Evolutionary conservation across 1,140 invertebrate species (phyloP).

Genomic region (Lethocerus indicus): DNA sequence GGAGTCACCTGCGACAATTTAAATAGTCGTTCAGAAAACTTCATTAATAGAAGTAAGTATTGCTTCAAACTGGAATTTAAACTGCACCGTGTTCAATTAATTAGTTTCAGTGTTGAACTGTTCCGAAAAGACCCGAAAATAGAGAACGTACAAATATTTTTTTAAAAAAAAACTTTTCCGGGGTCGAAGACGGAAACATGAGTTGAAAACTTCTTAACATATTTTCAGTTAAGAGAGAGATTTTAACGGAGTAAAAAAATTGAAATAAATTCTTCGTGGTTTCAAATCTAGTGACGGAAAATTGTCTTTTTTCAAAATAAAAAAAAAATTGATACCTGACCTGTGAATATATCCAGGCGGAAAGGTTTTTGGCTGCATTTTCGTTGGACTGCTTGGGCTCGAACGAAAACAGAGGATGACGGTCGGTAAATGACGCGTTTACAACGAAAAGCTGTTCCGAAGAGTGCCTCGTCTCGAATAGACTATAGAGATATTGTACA

Average conservation of each 20-base stretch:
- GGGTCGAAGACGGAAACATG: background rate
- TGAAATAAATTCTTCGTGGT: background rate
- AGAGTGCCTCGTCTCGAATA: background rate
- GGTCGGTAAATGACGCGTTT: background rate
- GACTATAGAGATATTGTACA: slow-evolving; percentile 5
- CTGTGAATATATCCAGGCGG: slow-evolving; percentile 12
- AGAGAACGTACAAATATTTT: background rate
- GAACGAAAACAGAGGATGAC: slow-evolving; percentile 8
- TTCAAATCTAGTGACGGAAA: background rate
- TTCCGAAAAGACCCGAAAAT: too few relatives aligned
- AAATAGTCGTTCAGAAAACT: background rate
- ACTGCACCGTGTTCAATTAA: too few relatives aligned
- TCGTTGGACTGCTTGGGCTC: background rate
- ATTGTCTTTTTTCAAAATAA: background rate
- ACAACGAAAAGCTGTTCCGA: background rate
- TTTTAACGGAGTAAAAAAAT: background rate
- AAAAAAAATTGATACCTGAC: slow-evolving; percentile 2
- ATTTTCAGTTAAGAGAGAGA: background rate
- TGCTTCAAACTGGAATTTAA: background rate
- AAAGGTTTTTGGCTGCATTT: slow-evolving; percentile 10
- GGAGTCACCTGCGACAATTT: slow-evolving; percentile 12
- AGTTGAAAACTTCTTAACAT: background rate
- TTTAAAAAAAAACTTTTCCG: background rate
- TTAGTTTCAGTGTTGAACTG: too few relatives aligned
- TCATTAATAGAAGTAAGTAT: background rate